Conservation (phyloP, 2,113 vertebrate species). For the Columbina picui region DNA sequence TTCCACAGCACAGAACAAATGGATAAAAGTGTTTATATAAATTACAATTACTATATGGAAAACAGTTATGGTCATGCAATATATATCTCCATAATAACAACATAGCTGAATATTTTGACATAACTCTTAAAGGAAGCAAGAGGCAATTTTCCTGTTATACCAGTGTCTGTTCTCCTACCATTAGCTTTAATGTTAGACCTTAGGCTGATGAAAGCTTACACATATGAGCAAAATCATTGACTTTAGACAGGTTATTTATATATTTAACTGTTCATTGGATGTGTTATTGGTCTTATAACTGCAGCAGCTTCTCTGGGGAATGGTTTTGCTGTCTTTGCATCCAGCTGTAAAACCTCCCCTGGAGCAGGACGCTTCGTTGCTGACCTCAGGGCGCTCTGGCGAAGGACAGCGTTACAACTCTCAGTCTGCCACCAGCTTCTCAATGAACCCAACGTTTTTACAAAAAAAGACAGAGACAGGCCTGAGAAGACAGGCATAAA, state of each 20-base stretch:
- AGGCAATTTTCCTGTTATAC: constrained; percentile 23
- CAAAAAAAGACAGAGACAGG: neutral
- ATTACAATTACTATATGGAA: constrained; percentile 80
- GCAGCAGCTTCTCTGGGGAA: neutral
- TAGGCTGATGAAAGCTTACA: neutral
- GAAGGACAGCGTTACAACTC: neutral
- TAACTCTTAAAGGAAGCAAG: constrained; percentile 47
- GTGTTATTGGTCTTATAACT: neutral
- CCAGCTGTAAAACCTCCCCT: neutral
- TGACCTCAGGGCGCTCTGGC: neutral
- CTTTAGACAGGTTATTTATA: neutral
- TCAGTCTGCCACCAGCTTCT: neutral
- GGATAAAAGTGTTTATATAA: constrained; percentile 80
- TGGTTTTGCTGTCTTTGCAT: neutral
- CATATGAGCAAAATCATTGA: neutral
- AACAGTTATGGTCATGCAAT: constrained; percentile 80
- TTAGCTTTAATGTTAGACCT: neutral
- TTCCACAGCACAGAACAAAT: constrained; percentile 88
- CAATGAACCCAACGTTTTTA: neutral
- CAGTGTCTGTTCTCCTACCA: neutral
- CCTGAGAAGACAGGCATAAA: neutral
- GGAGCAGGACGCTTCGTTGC: neutral
- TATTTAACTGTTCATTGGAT: neutral
- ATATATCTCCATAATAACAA: constrained; percentile 69
- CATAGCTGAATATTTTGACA: constrained; percentile 53